phyloP scores from a whole-genome alignment of 2,888 invertebrate species.

The Himalopsyche japonica region DNA sequence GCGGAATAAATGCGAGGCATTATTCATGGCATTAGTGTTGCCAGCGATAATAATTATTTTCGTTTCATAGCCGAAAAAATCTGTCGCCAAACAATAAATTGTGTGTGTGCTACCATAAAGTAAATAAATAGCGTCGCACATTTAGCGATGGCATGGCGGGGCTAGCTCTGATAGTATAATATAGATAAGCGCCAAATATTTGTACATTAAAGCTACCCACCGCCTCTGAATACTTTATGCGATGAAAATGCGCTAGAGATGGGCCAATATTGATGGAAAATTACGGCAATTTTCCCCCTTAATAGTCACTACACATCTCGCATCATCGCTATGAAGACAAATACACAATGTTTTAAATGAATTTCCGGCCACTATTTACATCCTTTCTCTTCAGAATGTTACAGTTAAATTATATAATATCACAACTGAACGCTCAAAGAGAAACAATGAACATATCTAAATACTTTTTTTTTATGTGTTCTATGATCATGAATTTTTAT shows the following conservation, averaged over 20 bases:
- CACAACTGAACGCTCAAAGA: no score
- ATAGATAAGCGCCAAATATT: constrained; percentile 41
- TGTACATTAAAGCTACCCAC: constrained; percentile 41
- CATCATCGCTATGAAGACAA: no score
- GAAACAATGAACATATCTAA: no score
- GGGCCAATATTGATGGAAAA: neutral
- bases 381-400: neutral
- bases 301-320: neutral
- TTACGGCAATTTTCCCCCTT: neutral
- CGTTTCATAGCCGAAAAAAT: constrained; percentile 42
- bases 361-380: neutral
- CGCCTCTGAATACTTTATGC: constrained; percentile 40
- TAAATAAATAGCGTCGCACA: constrained; percentile 38
- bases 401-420: neutral
- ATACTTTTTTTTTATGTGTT: no score
- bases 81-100: constrained; percentile 42
- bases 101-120: constrained; percentile 39
- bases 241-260: constrained; percentile 25
- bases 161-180: constrained; percentile 33
- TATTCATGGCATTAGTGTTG: constrained; percentile 39
- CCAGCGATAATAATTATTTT: constrained; percentile 38
- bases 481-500: no score
- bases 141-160: constrained; percentile 19
- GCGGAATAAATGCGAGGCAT: constrained; percentile 35
- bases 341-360: neutral